Evolutionary conservation across 2,888 invertebrate genomes (phyloP), one percentile per base, ranked within the genome.

Genomic region (Ephialtes manifestator): DNA sequence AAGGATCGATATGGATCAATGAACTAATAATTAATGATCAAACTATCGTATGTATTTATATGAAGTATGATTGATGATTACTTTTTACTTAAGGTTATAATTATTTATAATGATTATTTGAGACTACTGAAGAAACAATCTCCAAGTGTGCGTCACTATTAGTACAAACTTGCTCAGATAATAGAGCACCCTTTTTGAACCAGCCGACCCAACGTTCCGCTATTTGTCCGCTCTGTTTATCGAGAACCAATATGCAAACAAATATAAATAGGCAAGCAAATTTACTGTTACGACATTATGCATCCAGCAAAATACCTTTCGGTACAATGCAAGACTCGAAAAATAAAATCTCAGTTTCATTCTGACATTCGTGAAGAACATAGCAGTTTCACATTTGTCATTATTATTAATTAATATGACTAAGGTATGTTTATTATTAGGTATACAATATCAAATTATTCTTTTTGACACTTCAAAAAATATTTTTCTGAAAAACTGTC

Each of bases 131-230:
- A 65, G 39, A 39, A 39, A 39, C 10, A 65, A 63, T 63, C 18
- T 63, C 31, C 18, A 18, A 35, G 48, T 39, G 18, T 63, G 28
- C 35, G 68, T 58, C 18, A 55, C n/a, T 15, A 35, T 71, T 72
- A 43, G 43, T 39, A 72, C 82, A 88, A 89, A 87, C 87, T 88
- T 86, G 63, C 88, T 70, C 55, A 81, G 67, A 72, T 51, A 51
- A 81, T 68, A 88, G 85, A 89, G 87, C 81, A 68, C 86, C 58
- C 84, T 87, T 89, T 89, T 88, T 82, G 77, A 82, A 87, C 70
- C 71, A 67, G 68, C 63, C 70, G 77, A 72, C 65, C 48, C 72
- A 20, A 80, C 81, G 63, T 63, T 74, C 74, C 28, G 81, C 81
- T 71, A 74, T 78, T 70, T 53, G 51, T 78, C 74, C 68, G 71